Percentiles rank a stretch among this genome's conserved stretches.
Evolutionary conservation across 1,140 invertebrate species (phyloP).

Genomic region (Pachypsylla venusta): DNA sequence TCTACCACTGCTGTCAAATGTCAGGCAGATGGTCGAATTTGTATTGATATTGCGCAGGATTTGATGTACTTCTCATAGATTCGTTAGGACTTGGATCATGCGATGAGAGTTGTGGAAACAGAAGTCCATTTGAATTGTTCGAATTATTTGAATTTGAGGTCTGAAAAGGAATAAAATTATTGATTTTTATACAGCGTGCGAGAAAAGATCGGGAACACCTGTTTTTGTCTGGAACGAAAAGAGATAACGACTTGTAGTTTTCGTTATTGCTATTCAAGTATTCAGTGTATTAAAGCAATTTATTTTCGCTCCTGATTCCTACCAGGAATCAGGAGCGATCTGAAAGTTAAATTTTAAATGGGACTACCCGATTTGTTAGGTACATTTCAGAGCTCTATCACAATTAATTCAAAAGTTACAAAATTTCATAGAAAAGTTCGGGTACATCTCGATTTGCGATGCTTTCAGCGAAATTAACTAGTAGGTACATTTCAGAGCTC

Average conservation of each 20-base stretch:
- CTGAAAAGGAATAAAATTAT: no score
- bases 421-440: no score
- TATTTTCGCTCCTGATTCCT: background rate
- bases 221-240: background rate
- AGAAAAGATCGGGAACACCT: background rate
- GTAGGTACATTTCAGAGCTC: no score
- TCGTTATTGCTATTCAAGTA: background rate
- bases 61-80: conserved; percentile 2
- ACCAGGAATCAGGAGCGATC: no score
- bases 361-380: no score
- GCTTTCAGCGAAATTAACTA: no score
- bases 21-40: conserved; percentile 25
- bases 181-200: no score
- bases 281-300: background rate
- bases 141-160: conserved; percentile 20
- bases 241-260: background rate
- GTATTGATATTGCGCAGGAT: conserved; percentile 13
- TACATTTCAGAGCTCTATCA: no score
- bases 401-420: no score
- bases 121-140: conserved; percentile 18
- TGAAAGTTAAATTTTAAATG: no score
- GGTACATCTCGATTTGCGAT: no score
- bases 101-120: conserved; percentile 23
- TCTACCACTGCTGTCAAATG: conserved; percentile 22
- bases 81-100: conserved; percentile 22